Evolutionary conservation across 2,113 vertebrate genomes (phyloP).

Genomic region (Notothenia rossii): DNA sequence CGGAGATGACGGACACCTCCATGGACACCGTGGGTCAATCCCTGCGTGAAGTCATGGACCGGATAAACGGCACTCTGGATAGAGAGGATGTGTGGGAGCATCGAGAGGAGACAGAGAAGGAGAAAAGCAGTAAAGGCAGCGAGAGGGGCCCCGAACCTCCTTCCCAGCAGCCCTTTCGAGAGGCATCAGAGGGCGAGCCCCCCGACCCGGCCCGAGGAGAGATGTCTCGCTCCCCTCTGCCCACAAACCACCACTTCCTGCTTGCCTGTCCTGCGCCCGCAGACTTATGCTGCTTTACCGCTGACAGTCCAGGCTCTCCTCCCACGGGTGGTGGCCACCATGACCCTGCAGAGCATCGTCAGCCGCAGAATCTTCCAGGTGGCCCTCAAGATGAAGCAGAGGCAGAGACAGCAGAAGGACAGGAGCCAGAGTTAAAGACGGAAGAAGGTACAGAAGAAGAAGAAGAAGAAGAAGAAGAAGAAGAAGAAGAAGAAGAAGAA

Average conservation of each 20-base stretch:
- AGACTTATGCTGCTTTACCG: conserved; percentile 94
- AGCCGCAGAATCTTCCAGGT: conserved; percentile 91
- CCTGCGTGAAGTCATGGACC: conserved; percentile 90
- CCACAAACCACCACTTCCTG: conserved; percentile 54
- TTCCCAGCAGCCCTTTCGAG: conserved; percentile 92
- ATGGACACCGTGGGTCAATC: conserved; percentile 92
- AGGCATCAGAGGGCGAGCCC: conserved; percentile 84
- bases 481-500: conserved; percentile 7
- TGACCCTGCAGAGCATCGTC: conserved; percentile 94
- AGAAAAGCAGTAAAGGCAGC: not conserved
- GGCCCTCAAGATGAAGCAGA: conserved; percentile 87
- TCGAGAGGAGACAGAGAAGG: conserved; percentile 31
- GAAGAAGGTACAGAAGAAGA: not conserved
- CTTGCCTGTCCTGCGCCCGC: conserved; percentile 86
- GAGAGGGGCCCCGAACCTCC: conserved; percentile 42
- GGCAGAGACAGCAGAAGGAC: conserved; percentile 72
- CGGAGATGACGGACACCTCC: conserved; percentile 93
- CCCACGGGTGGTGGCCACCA: conserved; percentile 91
- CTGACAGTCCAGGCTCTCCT: conserved; percentile 92
- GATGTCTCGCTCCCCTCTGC: conserved; percentile 70
- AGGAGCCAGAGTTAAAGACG: conserved; percentile 57
- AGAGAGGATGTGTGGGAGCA: conserved; percentile 77
- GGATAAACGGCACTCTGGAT: conserved; percentile 88
- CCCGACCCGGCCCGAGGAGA: conserved; percentile 82
- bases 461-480: too few relatives aligned